phyloP scores from a whole-genome alignment of 2,797 vertebrate genomes.

The Monodelphis domestica region DNA sequence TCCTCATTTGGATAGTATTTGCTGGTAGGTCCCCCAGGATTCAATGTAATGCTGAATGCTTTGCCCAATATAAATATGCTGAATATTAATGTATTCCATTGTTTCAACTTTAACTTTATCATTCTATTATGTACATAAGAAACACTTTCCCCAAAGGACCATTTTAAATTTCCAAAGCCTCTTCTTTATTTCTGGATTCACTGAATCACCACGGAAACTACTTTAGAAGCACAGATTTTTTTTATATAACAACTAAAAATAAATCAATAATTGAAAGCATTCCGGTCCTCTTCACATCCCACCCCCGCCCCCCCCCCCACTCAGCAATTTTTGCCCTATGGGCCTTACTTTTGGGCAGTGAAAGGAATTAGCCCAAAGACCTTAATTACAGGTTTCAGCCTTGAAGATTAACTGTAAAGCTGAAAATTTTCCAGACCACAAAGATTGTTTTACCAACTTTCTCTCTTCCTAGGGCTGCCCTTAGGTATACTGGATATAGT shows the following conservation, averaged over 20 bases:
- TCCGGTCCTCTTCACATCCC: background rate
- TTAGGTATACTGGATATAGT: background rate
- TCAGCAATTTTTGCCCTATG: conserved; percentile 26
- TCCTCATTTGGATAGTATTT: conserved; percentile 78
- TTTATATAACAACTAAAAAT: conserved; percentile 41
- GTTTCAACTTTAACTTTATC: conserved; percentile 67
- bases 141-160: conserved; percentile 51
- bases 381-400: background rate
- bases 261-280: conserved; percentile 31
- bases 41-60: conserved; percentile 58
- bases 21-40: conserved; percentile 70
- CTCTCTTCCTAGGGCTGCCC: conserved; percentile 30
- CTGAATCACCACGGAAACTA: conserved; percentile 48
- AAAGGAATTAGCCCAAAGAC: conserved; percentile 1
- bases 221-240: conserved; percentile 10
- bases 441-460: background rate
- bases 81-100: conserved; percentile 64
- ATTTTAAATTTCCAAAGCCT: conserved; percentile 55
- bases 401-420: background rate
- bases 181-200: conserved; percentile 64
- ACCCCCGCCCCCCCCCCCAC: background rate
- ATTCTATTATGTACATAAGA: conserved; percentile 56
- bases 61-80: background rate
- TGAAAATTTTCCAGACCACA: conserved; percentile 16
- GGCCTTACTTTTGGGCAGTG: background rate